These are phyloP conservation scores for Dasyprocta punctata DNA, from an alignment of 2,113 vertebrate species.

Conservation along the genomic window DNA sequence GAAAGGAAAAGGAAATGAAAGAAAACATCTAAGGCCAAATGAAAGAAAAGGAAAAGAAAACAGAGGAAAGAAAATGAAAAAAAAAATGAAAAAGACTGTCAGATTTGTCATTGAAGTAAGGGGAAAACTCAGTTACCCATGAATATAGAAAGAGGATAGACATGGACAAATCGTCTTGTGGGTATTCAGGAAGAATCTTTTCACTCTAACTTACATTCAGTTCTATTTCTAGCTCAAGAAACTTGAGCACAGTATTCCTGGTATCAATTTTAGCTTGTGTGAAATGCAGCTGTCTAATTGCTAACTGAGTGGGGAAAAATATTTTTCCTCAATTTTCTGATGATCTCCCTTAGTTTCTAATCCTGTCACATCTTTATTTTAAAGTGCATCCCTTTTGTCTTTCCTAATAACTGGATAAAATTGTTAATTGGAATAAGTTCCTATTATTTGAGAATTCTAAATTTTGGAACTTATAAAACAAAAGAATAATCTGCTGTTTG, in stretches of 20 bases:
- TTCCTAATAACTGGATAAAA: constrained; percentile 72
- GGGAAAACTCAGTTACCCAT: not conserved
- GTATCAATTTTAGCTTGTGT: constrained; percentile 77
- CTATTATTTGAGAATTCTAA: constrained; percentile 67
- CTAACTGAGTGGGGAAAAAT: constrained; percentile 63
- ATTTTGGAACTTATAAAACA: constrained; percentile 32
- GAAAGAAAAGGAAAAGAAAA: no score
- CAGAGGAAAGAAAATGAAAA: not conserved
- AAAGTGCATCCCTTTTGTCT: constrained; percentile 76
- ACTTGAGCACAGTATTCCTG: constrained; percentile 74
- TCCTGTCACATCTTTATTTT: constrained; percentile 76
- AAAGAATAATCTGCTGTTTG: constrained; percentile 12
- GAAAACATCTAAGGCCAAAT: not conserved
- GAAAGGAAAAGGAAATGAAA: not conserved
- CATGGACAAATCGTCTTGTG: not conserved
- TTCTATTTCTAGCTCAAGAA: constrained; percentile 74
- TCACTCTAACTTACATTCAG: constrained; percentile 61
- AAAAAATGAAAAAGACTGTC: not conserved
- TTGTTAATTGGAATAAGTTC: constrained; percentile 63
- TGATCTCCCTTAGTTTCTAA: constrained; percentile 77
- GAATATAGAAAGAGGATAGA: not conserved
- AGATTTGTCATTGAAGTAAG: not conserved
- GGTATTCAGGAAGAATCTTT: constrained; percentile 44
- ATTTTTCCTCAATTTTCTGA: constrained; percentile 69
- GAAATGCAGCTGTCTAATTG: constrained; percentile 82